Base-by-base conservation (phyloP, 2,888 invertebrate genomes). In the Creontiades dilutus region DNA sequence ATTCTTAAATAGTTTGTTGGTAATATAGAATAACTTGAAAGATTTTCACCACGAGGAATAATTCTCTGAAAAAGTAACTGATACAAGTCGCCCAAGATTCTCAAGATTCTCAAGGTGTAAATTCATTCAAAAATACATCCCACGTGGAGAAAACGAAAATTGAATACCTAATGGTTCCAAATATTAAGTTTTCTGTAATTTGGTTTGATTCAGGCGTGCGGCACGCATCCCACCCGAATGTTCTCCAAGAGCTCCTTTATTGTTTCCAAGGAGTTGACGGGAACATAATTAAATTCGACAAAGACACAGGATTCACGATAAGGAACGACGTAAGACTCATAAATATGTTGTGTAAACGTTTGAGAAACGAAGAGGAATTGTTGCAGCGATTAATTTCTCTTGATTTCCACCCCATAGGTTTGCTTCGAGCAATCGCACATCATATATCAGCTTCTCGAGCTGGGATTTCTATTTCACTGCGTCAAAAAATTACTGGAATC, bases 211-310 rank as follows among this genome's bases (percentile, higher is more conserved):
- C 47, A 86, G 86, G 86, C n/a, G 78, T 76, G 14, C 80, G 78
- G 0, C 80, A 81, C 52, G 27, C 55, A 0, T 37, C 75, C 13
- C 28, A 37, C 5, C 84, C 52, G 13, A 89, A 84, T 16, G 92
- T 96, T 90, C 95, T 97, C 0, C 95, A 96, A 92, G 98, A 97
- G 92, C 95, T 97, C 14, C 95, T 99, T 86, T 96, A 97, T 92
- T 96, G 96, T 0, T 96, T 98, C 91, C 97, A 98, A 93, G 99
- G 99, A 3, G 97, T 99, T 90, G 96, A 97, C 92, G 96, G 97
- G 23, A 96, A 96, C 92, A 95, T 96, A 92, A 94, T 97, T 23
- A 95, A 88, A 55, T 52, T 88, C 52, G 88, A 95, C 91, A 95
- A 95, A 92, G 96, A 96, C n/a, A 23, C 80, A 23, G 61, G 75